Base-by-base conservation (phyloP, 2,888 invertebrate species). In the Caenorhabditis sp. region DNA sequence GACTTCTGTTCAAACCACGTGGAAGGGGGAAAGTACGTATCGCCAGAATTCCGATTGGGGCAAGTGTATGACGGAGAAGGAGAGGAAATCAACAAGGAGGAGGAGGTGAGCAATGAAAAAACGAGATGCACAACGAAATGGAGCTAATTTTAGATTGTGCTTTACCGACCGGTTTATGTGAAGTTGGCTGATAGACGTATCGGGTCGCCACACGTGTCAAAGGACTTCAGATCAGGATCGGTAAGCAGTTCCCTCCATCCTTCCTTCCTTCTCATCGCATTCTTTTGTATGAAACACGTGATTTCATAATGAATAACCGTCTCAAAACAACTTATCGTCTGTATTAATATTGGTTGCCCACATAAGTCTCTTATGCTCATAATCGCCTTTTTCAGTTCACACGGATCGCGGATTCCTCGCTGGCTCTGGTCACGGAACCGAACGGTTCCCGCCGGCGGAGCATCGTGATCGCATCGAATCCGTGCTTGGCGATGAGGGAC, bases 1-100 rank as follows among this genome's bases (percentile, higher is more conserved):
- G 93, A 93, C 87, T 92, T 92, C 71, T 93, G 93, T 26, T 92
- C 92, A 68, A 92, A 93, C 50, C 93, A 93, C 83, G 93, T 93
- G 0, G 94, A 94, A 89, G 94, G 93, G 11, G 94, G 94, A 1
- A 92, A 93, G 90, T 94, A 93, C 90, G 92, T 93, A 50, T 93
- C 93, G 20, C 93, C 93, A 0, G 93, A 94, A 89, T 94, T 94
- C 89, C 92, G 93, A 61, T 90, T 94, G 55, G 93, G 93, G 1
- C 93, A 94, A 90, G 94, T 94, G 4, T 82, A 85, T 43, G 84
- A 82, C 45, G 85, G 85, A 13, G 85, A 87, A 52, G 84, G 80
- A 22, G 87, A 87, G 17, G 87, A 85, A 56, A 73, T 82, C 45
- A 81, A 55, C 24, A 77, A 79, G 32, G 84, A 83, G 39, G 84